Base-by-base conservation (phyloP, 2,113 vertebrate species). In the Benthochromis sp. region DNA sequence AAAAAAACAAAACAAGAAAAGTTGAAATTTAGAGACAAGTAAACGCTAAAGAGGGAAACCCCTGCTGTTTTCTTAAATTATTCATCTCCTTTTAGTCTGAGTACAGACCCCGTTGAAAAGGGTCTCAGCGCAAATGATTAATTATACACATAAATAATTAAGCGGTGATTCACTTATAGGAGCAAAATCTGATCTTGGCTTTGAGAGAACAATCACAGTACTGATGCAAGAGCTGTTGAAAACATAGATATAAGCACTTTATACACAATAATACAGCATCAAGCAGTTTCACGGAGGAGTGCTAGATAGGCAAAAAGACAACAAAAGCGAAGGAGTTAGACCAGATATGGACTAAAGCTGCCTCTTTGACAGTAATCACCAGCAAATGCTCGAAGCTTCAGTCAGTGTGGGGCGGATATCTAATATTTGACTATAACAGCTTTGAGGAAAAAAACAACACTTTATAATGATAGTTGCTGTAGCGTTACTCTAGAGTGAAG, bases 81-180 rank as follows among this genome's bases (percentile, higher is more conserved):
- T 93, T 90, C 2, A 92, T 89, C 53, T 59, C 47, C 45, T 78
- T 78, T 78, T 34, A 21, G 34, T 84, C 53, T n/a, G 34, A 86
- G 78, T 55, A 57, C 27, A 76, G 69, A 16, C 29, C 19, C 2
- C 12, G 57, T 81, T 76, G 29, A 57, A 88, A 83, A 53, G 63
- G 38, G 55, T 47, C 19, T 73, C 4, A 5, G 7, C 9, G 47
- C 84, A 80, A 90, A 93, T 95, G 84, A 92, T 92, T 94, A 83
- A 95, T 89, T 27, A 45, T 11, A 38, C 47, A n/a, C n/a, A 86
- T 90, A 81, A 90, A 92, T 88, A 88, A 89, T 90, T 89, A 10
- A 92, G 45, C 11, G 7, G n/a, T 34, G 45, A 50, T 50, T 78
- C 73, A 52, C 73, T 78, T 52, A 13, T 53, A 55, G 78, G 78